These are phyloP conservation scores for Geopemphigus sp. DNA, from an alignment of 1,140 invertebrate species.

Conservation along the genomic window DNA sequence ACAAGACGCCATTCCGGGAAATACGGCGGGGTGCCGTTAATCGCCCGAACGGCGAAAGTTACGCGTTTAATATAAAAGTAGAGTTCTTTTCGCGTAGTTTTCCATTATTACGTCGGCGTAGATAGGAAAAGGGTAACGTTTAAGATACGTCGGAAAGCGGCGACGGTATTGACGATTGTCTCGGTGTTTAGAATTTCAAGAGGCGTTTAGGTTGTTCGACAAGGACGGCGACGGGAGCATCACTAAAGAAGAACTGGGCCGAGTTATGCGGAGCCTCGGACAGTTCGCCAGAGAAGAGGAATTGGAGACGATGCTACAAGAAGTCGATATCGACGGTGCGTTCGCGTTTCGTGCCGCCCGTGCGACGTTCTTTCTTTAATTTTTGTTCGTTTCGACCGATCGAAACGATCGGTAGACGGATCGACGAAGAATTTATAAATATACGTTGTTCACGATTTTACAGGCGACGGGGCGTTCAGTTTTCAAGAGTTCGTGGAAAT, in stretches of 20 bases:
- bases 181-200: conserved; percentile 70
- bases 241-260: conserved; percentile 79
- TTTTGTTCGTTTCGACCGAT: no score
- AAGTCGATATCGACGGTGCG: conserved; percentile 82
- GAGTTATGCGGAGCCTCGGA: conserved; percentile 79
- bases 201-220: conserved; percentile 84
- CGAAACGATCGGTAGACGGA: no score
- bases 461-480: conserved; percentile 85
- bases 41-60: no score
- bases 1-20: no score
- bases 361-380: no score
- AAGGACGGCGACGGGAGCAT: conserved; percentile 86
- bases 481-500: conserved; percentile 92
- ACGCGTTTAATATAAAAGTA: no score
- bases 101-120: no score
- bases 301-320: conserved; percentile 81
- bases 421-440: no score
- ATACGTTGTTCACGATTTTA: neutral
- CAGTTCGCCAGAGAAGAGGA: conserved; percentile 82
- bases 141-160: no score
- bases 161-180: neutral
- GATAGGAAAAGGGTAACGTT: no score
- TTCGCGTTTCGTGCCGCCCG: neutral
- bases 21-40: no score
- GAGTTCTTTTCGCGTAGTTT: neutral